Evolutionary conservation across 2,888 invertebrate species (phyloP).

Genomic region (Protula sp.): DNA sequence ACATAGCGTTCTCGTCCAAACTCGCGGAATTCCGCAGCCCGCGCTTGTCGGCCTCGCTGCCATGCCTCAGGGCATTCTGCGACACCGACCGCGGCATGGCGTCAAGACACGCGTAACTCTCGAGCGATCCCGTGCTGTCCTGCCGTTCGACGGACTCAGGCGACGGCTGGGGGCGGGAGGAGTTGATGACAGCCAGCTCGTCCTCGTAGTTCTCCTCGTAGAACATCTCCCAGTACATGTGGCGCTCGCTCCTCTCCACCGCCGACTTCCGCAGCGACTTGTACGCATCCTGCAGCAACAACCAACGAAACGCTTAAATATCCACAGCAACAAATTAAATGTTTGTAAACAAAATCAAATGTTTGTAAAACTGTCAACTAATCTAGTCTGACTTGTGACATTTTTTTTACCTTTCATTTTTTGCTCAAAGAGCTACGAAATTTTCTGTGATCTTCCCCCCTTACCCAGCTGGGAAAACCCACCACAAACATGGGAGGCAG

Average conservation of each 20-base stretch:
- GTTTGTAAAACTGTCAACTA: too few relatives aligned
- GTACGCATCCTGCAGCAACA: slow-evolving; percentile 4
- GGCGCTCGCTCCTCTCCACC: slow-evolving; percentile 5
- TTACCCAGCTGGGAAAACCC: too few relatives aligned
- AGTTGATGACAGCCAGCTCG: slow-evolving; percentile 1
- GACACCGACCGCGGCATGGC: not conserved
- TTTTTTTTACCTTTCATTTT: too few relatives aligned
- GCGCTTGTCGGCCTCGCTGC: not conserved
- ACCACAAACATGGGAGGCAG: too few relatives aligned
- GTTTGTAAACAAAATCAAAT: too few relatives aligned
- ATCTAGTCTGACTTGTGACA: too few relatives aligned
- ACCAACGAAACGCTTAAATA: too few relatives aligned
- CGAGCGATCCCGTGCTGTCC: not conserved
- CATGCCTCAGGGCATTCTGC: not conserved
- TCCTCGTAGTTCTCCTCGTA: slow-evolving; percentile 10
- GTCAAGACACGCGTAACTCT: too few relatives aligned
- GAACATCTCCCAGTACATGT: slow-evolving; percentile 10
- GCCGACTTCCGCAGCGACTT: slow-evolving; percentile 6
- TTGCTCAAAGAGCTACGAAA: too few relatives aligned
- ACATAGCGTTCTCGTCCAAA: not conserved
- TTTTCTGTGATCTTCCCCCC: too few relatives aligned
- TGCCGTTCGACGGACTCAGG: not conserved
- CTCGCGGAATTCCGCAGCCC: not conserved
- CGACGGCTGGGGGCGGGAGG: not conserved
- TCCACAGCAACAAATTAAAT: too few relatives aligned